Base-by-base conservation (phyloP, 2,888 invertebrate genomes). In the Tanytarsus gracilentus region DNA sequence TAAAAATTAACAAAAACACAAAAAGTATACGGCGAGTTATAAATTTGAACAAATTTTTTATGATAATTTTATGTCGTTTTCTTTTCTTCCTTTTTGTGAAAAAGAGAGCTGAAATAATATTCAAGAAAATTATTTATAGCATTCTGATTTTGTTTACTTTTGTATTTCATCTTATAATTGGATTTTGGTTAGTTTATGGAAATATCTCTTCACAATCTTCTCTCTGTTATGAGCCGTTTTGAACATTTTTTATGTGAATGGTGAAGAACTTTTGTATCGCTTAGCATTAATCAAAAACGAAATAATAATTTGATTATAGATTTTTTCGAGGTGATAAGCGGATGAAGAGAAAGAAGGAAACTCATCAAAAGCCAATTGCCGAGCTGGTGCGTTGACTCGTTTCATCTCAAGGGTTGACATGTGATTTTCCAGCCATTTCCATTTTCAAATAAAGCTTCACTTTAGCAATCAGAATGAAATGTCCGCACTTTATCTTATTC, bases 91-190 rank as follows among this genome's bases (percentile, higher is more conserved):
- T n/a, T n/a, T n/a, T n/a, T n/a, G n/a, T n/a, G n/a, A n/a, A n/a
- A n/a, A 18, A 39, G 33, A 40, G 26, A 40, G 8, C 26, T 55
- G 26, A 36, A 36, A 40, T 55, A 39, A 39, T 33, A 51, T 51
- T 51, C 51, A n/a, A 55, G 14, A 55, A 14, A 14, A 36, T 40
- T 40, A 55, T 55, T 55, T 55, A 55, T 55, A 55, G 39, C 55
- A 36, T 53, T 53, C 30, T 55, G 39, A 36, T 55, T 36, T 55
- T 55, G 55, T 55, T 55, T 55, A 55, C 55, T 55, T 55, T 55
- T 55, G 55, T 55, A 55, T 55, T 55, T 55, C 55, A 55, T 55
- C 40, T 55, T 55, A 55, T 55, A 55, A 55, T 55, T 55, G 55
- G 55, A 55, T 55, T 36, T 55, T 55, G 55, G 55, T 55, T 55